Conservation (phyloP, 2,888 invertebrate genomes). For the Sinohyriopsis cumingii region DNA sequence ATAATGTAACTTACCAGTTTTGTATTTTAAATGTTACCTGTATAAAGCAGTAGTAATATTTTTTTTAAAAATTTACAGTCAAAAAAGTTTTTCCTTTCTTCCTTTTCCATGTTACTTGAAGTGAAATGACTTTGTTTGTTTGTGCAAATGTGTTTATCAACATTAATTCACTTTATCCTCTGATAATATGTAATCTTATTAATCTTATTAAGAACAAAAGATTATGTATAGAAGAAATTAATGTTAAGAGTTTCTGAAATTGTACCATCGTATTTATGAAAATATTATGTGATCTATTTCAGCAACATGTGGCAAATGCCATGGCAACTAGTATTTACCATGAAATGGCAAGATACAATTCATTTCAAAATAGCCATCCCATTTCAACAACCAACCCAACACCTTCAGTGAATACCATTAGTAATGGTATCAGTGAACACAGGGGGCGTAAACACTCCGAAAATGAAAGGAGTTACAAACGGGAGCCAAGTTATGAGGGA, state of each 20-base stretch:
- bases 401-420: slow-evolving; percentile 6
- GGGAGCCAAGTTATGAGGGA: slow-evolving; percentile 32
- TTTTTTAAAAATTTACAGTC: no score
- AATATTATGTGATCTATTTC: slow-evolving; percentile 26
- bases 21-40: background rate
- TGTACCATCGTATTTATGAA: no score
- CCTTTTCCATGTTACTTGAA: no score
- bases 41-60: no score
- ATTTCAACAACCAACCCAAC: slow-evolving; percentile 26
- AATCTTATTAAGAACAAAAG: no score
- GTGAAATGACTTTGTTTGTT: no score
- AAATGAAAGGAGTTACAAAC: slow-evolving; percentile 23
- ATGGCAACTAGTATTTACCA: slow-evolving; percentile 69
- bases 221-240: no score
- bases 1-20: background rate
- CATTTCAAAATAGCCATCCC: slow-evolving; percentile 22
- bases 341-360: slow-evolving; percentile 83
- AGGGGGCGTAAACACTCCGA: slow-evolving; percentile 23
- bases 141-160: no score
- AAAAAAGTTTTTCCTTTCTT: no score
- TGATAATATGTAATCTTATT: no score
- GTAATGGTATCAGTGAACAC: slow-evolving; percentile 8
- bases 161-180: no score
- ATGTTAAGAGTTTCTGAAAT: no score
- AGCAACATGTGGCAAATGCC: slow-evolving; percentile 63